Conservation (phyloP, 2,888 invertebrate genomes). For the Dryobota labecula region DNA sequence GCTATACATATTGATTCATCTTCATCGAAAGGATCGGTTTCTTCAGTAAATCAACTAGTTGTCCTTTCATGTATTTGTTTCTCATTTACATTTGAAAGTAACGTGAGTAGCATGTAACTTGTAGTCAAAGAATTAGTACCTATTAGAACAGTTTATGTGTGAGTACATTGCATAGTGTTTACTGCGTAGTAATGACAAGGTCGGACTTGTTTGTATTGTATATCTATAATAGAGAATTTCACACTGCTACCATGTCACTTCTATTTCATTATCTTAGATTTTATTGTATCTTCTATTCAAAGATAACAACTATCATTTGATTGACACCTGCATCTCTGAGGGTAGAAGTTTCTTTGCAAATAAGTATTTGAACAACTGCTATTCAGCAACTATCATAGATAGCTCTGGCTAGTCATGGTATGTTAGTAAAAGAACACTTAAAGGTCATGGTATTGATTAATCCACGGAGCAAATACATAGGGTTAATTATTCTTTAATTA, state of each 20-base stretch:
- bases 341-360: neutral
- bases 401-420: neutral
- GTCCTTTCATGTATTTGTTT: conserved; percentile 22
- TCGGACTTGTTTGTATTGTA: conserved; percentile 51
- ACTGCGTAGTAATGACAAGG: conserved; percentile 70
- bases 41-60: conserved; percentile 6
- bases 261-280: conserved; percentile 10
- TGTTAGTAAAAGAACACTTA: neutral
- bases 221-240: conserved; percentile 47
- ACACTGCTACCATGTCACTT: conserved; percentile 15
- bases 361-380: neutral
- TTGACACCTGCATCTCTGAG: neutral
- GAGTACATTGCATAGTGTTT: conserved; percentile 38
- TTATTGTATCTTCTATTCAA: conserved; percentile 2
- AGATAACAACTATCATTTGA: neutral
- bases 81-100: conserved; percentile 41
- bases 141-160: conserved; percentile 60
- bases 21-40: neutral
- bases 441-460: too few species aligned
- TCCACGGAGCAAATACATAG: too few species aligned
- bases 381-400: neutral
- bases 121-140: conserved; percentile 67
- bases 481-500: neutral
- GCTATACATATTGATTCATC: neutral
- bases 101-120: conserved; percentile 48